Evolutionary conservation across 2,113 vertebrate species (phyloP), one percentile per base, ranked within the genome.

Genomic region (Ranitomeya variabilis): DNA sequence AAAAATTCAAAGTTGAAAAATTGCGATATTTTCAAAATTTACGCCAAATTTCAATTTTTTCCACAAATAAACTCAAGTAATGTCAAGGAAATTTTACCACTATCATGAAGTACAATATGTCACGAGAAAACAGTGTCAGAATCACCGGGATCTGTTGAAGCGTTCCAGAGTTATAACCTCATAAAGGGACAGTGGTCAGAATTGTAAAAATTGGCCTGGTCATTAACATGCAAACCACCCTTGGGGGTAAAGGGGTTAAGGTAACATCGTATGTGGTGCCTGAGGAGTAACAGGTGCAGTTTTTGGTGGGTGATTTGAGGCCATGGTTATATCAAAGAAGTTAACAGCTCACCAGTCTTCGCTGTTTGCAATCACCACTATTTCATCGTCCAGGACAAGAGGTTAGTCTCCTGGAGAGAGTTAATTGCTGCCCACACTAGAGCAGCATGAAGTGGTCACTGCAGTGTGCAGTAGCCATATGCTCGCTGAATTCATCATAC

Each of bases 391-490:
- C 13, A 67, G 45, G 69, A 69, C 60, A 54, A 83, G 82, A 83
- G 82, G 64, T 69, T 83, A 69, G 45, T 4, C 18, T 83, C 82
- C 62, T 83, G 64, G 55, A 26, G 82, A 69, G 82, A 83, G 64
- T 62, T 83, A 83, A 83, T 83, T 83, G 82, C 82, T n/a, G 60
- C 37, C 64, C 52, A 31, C 64, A 83, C 64, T 83, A 31, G 19
- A 69, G 64, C 59, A 37, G 62, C 18, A 21, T 69, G 64, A 52
- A 83, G 82, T 55, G 82, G 82, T 83, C 62, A 83, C 51, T 83
- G 82, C 69, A 83, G 62, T 67, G 37, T 45, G 54, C 82, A 83
- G 69, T 83, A 83, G 19, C 51, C 45, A 83, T 83, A 83, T 10
- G 45, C 82, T 23, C 12, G 19, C 2, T 69, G 64, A 69, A 67